These are phyloP conservation scores for Drosophila suboccidentalis DNA, from an alignment of 2,888 invertebrate species.

Conservation along the genomic window DNA sequence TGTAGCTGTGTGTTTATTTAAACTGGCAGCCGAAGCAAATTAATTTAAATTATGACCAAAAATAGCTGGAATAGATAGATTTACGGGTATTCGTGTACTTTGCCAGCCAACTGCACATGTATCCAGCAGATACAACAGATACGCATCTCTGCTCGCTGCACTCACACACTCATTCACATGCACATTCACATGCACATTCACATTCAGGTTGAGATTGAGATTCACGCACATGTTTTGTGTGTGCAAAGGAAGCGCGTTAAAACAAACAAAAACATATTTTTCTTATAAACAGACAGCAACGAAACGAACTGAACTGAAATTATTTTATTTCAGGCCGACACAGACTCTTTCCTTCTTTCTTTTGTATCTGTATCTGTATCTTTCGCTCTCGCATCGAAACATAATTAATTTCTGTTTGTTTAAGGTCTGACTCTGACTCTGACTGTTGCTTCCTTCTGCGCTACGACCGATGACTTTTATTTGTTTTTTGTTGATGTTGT, in stretches of 20 bases:
- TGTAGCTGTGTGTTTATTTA: constrained; percentile 15
- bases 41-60: constrained; percentile 66
- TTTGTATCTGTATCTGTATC: constrained; percentile 31
- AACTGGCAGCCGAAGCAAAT: constrained; percentile 49
- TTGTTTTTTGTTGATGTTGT: constrained; percentile 12
- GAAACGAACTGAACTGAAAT: constrained; percentile 55
- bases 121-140: constrained; percentile 52
- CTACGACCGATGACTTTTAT: constrained; percentile 22
- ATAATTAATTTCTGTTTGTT: constrained; percentile 81
- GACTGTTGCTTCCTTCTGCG: constrained; percentile 67
- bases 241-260: constrained; percentile 73
- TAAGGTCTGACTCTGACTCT: constrained; percentile 61
- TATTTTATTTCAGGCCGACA: constrained; percentile 65
- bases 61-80: constrained; percentile 46
- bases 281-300: constrained; percentile 73
- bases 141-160: constrained; percentile 62
- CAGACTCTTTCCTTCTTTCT: constrained; percentile 8
- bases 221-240: constrained; percentile 39
- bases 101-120: constrained; percentile 35
- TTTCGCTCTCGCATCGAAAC: constrained; percentile 69
- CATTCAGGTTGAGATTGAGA: constrained; percentile 32
- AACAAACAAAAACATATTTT: constrained; percentile 80
- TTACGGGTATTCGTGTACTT: constrained; percentile 9
- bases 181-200: constrained; percentile 29
- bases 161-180: constrained; percentile 32